Base-by-base conservation (phyloP, 2,113 vertebrate species). In the Sebastes fasciatus region DNA sequence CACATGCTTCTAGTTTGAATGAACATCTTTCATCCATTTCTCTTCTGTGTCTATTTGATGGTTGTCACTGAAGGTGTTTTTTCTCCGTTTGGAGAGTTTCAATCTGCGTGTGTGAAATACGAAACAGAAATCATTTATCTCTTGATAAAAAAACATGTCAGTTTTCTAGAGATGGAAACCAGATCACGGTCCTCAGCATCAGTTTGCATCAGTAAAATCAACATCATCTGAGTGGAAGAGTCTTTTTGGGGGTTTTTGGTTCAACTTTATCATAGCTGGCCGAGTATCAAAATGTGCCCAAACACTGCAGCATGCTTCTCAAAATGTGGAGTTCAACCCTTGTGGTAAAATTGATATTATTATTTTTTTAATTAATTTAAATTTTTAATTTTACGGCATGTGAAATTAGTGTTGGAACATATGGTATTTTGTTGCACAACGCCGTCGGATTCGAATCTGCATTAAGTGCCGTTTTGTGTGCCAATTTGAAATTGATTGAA, bases 31-130 rank as follows among this genome's bases (percentile, higher is more conserved):
- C 8, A 75, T 60, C 45, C 40, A 72, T 77, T 72, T 61, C 11
- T 77, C n/a, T 40, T 60, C 19, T 74, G 11, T 23, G 11, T 46
- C 43, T 1, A n/a, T 16, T 42, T 62, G 61, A 73, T 23, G 23
- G 21, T 34, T 49, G 54, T 54, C 5, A n/a, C 67, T 12, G 0
- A 52, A 17, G 21, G 60, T 13, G n/a, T 64, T 79, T 63, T 63
- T 60, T 17, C n/a, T 52, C 51, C 40, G 17, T 51, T 40, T 62
- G 13, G 7, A 34, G 21, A 21, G 60, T 76, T 66, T 68, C 49
- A 74, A 3, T 77, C 6, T 73, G 13, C 12, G 40, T 42, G 63
- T 77, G 55, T 73, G 73, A 67, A 76, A 70, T 85, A 0, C 21
- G 23, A 55, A 19, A 66, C 71, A 40, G 23, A 52, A 77, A 12